These are phyloP conservation scores for Drosophila melanogaster DNA, from an alignment of 1,140 invertebrate species.

Conservation along the genomic window DNA sequence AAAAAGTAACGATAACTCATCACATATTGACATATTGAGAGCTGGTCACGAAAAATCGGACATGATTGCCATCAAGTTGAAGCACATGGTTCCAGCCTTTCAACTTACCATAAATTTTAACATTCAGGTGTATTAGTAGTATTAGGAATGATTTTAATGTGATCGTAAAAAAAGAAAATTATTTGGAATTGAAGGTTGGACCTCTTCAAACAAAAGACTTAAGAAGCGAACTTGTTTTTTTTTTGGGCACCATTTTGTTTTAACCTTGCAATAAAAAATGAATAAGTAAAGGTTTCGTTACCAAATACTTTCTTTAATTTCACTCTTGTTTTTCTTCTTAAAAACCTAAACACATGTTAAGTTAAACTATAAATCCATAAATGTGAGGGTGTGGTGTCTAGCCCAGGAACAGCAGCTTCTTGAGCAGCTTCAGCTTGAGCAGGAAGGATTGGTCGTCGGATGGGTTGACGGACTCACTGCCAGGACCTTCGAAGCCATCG, in stretches of 20 bases:
- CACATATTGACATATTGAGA: too few species aligned
- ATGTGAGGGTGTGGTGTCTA: conserved; percentile 21
- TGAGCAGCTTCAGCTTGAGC: conserved; percentile 74
- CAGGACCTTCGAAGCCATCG: conserved; percentile 72
- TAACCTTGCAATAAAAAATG: too few species aligned
- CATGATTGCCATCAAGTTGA: too few species aligned
- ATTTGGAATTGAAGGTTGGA: too few species aligned
- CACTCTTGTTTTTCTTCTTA: conserved; percentile 19
- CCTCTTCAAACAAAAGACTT: neutral
- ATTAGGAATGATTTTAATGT: too few species aligned
- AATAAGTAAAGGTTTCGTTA: conserved; percentile 7
- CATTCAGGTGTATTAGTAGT: too few species aligned
- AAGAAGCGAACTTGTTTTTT: neutral
- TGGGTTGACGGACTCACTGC: conserved; percentile 62
- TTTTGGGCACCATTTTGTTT: too few species aligned
- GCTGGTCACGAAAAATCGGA: too few species aligned
- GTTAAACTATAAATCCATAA: conserved; percentile 49
- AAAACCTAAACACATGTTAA: conserved; percentile 38
- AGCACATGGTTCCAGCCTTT: too few species aligned
- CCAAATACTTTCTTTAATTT: conserved; percentile 24
- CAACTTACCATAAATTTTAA: too few species aligned
- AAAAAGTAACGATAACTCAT: neutral
- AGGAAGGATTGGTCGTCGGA: conserved; percentile 74
- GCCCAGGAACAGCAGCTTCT: conserved; percentile 77
- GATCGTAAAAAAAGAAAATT: too few species aligned